phyloP scores from a whole-genome alignment of 2,113 vertebrate genomes.

The Pseudorhombus dupliciocellatus region DNA sequence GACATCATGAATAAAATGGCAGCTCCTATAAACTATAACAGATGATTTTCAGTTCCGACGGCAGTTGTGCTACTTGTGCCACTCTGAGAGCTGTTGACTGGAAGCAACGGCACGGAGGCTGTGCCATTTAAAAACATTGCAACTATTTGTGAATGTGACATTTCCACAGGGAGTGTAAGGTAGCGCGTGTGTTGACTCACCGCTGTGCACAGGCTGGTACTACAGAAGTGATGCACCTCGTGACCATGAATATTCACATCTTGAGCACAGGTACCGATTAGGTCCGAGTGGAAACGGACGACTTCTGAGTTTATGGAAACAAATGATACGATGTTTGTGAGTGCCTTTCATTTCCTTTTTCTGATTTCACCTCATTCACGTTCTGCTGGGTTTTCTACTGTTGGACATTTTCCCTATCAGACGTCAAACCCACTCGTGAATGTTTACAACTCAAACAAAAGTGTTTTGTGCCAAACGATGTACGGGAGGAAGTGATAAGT shows the following conservation, averaged over 20 bases:
- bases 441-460: conserved; percentile 19
- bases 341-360: conserved; percentile 17
- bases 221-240: no score
- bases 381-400: conserved; percentile 13
- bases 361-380: background rate
- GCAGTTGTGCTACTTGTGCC: background rate
- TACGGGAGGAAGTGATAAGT: background rate
- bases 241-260: background rate
- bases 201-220: no score
- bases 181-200: background rate
- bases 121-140: background rate
- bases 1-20: no score
- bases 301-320: background rate
- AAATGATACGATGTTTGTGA: background rate
- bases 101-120: background rate
- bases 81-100: background rate
- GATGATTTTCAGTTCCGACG: background rate
- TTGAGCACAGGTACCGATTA: background rate
- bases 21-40: background rate
- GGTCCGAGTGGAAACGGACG: background rate
- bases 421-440: background rate
- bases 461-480: background rate
- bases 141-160: conserved; percentile 12
- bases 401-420: background rate
- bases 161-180: background rate